Evolutionary conservation across 2,113 vertebrate species (phyloP).

Genomic region (Aramus guarauna): DNA sequence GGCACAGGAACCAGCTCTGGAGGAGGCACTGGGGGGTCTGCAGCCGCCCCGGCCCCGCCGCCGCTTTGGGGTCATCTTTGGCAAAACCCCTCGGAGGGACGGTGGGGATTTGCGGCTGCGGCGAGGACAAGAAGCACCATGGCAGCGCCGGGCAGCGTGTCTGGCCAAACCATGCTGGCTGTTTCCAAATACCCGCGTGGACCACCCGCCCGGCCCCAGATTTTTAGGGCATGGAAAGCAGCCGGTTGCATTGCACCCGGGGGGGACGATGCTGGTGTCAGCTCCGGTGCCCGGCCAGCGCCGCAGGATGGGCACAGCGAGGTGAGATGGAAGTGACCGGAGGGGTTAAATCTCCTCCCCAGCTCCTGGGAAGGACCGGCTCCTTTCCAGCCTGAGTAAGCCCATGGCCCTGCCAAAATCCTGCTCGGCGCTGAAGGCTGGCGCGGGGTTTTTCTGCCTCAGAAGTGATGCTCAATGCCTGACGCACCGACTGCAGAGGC

Average conservation of each 20-base stretch:
- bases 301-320: fast-evolving
- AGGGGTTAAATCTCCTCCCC: background rate
- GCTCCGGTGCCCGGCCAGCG: background rate
- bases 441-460: fast-evolving
- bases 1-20: background rate
- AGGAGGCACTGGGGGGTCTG: background rate
- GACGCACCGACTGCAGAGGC: background rate
- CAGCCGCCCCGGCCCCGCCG: fast-evolving
- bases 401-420: background rate
- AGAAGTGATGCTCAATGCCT: fast-evolving
- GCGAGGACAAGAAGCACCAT: background rate
- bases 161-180: background rate
- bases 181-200: fast-evolving
- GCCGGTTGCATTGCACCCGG: background rate
- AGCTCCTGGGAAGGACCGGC: background rate
- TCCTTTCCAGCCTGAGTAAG: background rate
- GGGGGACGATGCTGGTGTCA: background rate
- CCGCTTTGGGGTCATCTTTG: background rate
- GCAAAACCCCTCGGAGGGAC: background rate
- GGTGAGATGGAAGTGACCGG: background rate
- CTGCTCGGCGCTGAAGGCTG: background rate
- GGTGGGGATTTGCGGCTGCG: fast-evolving
- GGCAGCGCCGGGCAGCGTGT: background rate
- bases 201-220: background rate
- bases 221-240: fast-evolving